A percentile compares a stretch with the other conserved stretches of the same genome.
Evolutionary conservation across 92 coral and sea anemone species (phyloP).

Genomic region (Epizoanthus stellaris): DNA sequence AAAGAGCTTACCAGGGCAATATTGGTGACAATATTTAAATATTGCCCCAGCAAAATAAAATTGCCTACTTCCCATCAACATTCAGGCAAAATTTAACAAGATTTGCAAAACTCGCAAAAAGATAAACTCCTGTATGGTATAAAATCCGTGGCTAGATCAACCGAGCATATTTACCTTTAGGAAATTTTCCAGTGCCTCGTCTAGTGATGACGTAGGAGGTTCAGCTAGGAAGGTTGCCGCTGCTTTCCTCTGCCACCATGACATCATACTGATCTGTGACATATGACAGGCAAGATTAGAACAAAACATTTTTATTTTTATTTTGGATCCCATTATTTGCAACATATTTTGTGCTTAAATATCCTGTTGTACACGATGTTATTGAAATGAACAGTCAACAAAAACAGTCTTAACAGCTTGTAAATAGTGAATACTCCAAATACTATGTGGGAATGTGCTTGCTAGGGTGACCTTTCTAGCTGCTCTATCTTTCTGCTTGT

Average conservation of each 20-base stretch:
- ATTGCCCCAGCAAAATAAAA: no score
- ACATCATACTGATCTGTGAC: conserved; percentile 66
- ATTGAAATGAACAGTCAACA: no score
- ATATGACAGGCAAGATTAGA: neutral
- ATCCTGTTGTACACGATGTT: no score
- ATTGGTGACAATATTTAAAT: no score
- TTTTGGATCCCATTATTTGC: neutral
- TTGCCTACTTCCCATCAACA: neutral
- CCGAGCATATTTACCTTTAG: conserved; percentile 53
- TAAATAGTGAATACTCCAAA: no score
- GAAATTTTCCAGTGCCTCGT: conserved; percentile 84
- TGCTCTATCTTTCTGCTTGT: no score
- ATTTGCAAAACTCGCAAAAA: no score
- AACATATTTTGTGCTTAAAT: neutral
- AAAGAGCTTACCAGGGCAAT: no score
- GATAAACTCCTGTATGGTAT: no score
- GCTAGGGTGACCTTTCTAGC: no score
- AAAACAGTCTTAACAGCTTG: no score
- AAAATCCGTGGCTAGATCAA: neutral
- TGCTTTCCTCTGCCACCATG: conserved; percentile 93
- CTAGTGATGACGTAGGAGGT: conserved; percentile 77
- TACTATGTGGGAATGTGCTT: no score
- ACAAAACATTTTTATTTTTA: neutral
- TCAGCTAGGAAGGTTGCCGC: conserved; percentile 79
- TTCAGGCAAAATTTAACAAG: neutral